Conservation (phyloP, 2,888 invertebrate species). For the Epinotia brunnichana region DNA sequence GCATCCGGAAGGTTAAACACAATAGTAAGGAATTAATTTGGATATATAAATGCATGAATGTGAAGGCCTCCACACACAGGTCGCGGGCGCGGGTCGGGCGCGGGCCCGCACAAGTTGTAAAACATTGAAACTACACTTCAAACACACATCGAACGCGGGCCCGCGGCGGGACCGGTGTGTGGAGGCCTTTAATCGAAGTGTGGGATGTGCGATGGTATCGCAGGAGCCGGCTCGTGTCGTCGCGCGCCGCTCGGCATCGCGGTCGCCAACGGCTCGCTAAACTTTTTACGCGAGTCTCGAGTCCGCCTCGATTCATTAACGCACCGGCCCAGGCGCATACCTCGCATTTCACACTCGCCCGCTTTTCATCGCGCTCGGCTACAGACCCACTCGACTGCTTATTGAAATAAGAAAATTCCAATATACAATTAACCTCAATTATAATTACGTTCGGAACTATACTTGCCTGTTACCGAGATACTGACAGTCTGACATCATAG, state of each 20-base stretch:
- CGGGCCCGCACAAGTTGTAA: too few species aligned
- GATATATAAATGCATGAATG: constrained; percentile 14
- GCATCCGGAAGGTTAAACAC: neutral
- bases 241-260: constrained; percentile 73
- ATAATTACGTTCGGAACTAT: constrained; percentile 33
- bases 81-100: too few species aligned
- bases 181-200: constrained; percentile 30
- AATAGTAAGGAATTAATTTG: neutral
- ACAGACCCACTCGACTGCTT: constrained; percentile 1
- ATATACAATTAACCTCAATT: constrained; percentile 16
- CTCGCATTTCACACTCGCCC: constrained; percentile 58
- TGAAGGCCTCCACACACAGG: too few species aligned
- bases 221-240: constrained; percentile 51
- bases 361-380: constrained; percentile 48
- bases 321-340: constrained; percentile 60
- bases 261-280: constrained; percentile 56
- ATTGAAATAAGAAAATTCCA: constrained; percentile 24
- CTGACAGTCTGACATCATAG: neutral
- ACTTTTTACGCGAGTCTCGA: constrained; percentile 48
- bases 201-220: constrained; percentile 20
- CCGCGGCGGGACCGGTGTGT: too few species aligned
- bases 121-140: too few species aligned
- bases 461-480: constrained; percentile 5
- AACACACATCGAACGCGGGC: too few species aligned
- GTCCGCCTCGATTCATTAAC: constrained; percentile 57